These are phyloP conservation scores for Clivina fossor DNA, from an alignment of 2,888 invertebrate genomes.

Conservation along the genomic window DNA sequence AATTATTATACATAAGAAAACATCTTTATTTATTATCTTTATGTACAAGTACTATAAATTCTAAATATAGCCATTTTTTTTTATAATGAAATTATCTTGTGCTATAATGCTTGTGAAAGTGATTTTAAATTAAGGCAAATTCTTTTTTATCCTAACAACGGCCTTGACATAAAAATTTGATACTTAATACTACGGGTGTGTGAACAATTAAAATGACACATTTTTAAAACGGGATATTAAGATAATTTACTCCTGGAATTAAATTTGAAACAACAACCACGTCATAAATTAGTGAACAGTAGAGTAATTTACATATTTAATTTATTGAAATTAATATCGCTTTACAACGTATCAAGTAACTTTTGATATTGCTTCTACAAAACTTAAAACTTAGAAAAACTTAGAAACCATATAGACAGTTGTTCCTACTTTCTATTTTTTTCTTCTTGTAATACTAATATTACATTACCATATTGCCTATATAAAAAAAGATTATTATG, in stretches of 20 bases:
- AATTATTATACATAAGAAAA: slow-evolving; percentile 3
- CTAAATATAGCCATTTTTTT: background rate
- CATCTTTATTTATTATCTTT: background rate
- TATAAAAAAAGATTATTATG: no score
- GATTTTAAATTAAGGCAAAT: background rate
- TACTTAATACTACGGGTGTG: slow-evolving; percentile 6
- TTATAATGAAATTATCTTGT: slow-evolving; percentile 4
- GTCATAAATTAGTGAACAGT: no score
- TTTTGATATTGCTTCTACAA: no score
- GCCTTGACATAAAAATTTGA: slow-evolving; percentile 19
- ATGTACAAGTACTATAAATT: background rate
- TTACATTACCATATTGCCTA: no score
- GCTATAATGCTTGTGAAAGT: slow-evolving; percentile 16
- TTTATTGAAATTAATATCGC: no score
- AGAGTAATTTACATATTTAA: no score
- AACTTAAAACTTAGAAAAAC: no score
- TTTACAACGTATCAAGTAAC: no score
- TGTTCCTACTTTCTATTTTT: no score
- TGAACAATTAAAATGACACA: slow-evolving; percentile 3
- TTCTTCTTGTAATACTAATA: no score
- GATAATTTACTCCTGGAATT: slow-evolving; percentile 4
- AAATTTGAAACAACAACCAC: no score
- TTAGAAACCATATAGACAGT: no score
- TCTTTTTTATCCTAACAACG: slow-evolving; percentile 10
- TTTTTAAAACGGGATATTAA: slow-evolving; percentile 1